A percentile compares a stretch with the other conserved stretches of the same genome.
Evolutionary conservation across 2,113 vertebrate genomes (phyloP).

Genomic region (Sorex fumeus): DNA sequence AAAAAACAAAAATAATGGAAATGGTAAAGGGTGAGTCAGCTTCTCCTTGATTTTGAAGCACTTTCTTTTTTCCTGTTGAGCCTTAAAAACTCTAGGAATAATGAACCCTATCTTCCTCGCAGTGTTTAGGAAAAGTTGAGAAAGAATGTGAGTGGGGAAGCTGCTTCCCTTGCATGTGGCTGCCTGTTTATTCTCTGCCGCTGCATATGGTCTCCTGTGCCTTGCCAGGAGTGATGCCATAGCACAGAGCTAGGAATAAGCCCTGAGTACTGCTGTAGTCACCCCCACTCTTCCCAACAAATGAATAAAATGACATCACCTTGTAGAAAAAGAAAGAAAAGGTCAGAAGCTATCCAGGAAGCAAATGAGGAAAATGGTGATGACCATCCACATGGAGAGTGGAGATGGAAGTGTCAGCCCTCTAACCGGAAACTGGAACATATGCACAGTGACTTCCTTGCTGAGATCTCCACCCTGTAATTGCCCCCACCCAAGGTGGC

Average conservation of each 20-base stretch:
- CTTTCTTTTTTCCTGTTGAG: slow-evolving; percentile 3
- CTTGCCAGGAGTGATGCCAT: no score
- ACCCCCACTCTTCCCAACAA: no score
- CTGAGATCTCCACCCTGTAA: rapidly evolving
- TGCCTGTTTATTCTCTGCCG: no score
- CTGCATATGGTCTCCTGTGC: no score
- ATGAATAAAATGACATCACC: no score
- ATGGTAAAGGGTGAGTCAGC: slow-evolving; percentile 92
- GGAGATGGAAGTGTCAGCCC: not conserved
- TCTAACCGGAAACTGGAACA: not conserved
- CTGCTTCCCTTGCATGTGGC: no score
- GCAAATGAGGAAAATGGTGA: not conserved
- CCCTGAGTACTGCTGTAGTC: no score
- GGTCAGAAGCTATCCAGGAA: not conserved
- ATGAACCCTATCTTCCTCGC: not conserved
- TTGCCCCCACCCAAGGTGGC: not conserved
- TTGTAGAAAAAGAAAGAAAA: no score
- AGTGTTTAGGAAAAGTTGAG: not conserved
- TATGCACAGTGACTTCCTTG: not conserved
- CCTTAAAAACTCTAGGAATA: not conserved
- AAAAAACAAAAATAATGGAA: slow-evolving; percentile 89
- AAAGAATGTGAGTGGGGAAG: no score
- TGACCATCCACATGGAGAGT: not conserved
- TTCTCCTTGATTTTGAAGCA: slow-evolving; percentile 47
- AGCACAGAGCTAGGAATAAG: no score